These are phyloP conservation scores for Bovichtus variegatus DNA, from an alignment of 2,797 vertebrate species.

Conservation along the genomic window DNA sequence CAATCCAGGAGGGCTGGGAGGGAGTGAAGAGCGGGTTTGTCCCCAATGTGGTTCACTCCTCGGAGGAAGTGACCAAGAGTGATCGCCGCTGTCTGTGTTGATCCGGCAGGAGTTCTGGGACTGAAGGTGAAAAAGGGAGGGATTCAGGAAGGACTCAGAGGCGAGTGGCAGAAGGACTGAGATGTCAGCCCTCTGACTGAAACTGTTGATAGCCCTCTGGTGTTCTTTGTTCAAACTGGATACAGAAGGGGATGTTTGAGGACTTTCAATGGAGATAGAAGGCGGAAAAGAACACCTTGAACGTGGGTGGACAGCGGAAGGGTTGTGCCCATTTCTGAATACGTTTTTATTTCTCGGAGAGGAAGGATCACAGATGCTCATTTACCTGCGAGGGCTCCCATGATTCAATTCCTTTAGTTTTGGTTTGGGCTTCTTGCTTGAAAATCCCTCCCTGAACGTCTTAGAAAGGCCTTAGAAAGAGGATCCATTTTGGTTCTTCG, in stretches of 20 bases:
- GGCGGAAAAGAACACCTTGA: conserved; percentile 9
- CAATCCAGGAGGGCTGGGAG: conserved; percentile 99
- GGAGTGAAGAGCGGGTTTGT: conserved; percentile 99
- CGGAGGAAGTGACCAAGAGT: conserved; percentile 98
- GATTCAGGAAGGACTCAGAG: conserved; percentile 40
- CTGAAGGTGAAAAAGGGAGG: conserved; percentile 28
- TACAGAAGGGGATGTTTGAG: conserved; percentile 12
- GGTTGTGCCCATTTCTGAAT: conserved; percentile 33
- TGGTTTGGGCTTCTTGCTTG: conserved; percentile 22
- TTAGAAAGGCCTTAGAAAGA: conserved; percentile 63
- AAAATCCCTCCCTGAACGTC: conserved; percentile 37
- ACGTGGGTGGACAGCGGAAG: conserved; percentile 7
- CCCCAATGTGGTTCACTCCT: conserved; percentile 98
- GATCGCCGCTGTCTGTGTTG: conserved; percentile 97
- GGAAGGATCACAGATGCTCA: conserved; percentile 37
- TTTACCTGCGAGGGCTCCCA: conserved; percentile 27
- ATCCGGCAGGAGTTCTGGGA: conserved; percentile 68
- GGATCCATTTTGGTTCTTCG: conserved; percentile 32
- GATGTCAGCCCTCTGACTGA: conserved; percentile 35
- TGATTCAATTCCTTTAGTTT: conserved; percentile 26
- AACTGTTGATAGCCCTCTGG: conserved; percentile 43
- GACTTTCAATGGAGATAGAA: conserved; percentile 18
- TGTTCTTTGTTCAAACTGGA: conserved; percentile 43
- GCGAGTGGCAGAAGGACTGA: conserved; percentile 47
- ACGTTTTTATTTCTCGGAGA: conserved; percentile 27